Percentiles rank a stretch among this genome's conserved stretches.
Evolutionary conservation across 2,113 vertebrate species (phyloP).

Genomic region (Macquaria ambigua): DNA sequence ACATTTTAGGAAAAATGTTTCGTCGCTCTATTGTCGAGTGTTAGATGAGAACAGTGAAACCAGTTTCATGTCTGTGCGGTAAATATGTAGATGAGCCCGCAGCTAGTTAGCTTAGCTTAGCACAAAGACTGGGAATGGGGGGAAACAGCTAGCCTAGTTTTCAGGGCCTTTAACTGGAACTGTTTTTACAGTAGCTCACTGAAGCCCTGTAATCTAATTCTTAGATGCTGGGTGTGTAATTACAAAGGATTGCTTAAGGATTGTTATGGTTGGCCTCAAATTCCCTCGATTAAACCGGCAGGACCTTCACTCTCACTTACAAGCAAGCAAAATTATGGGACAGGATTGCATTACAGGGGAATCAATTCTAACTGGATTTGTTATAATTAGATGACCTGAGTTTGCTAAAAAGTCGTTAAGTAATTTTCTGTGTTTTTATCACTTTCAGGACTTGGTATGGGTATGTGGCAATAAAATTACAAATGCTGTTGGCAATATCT

Average conservation of each 20-base stretch:
- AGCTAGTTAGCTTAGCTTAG: neutral
- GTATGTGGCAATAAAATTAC: constrained; percentile 17
- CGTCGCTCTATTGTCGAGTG: neutral
- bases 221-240: constrained; percentile 38
- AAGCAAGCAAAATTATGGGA: constrained; percentile 33
- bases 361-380: constrained; percentile 65
- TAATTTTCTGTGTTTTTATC: constrained; percentile 49
- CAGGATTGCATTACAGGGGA: constrained; percentile 49
- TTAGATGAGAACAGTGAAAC: neutral
- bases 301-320: constrained; percentile 33
- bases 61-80: neutral
- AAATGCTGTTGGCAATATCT: constrained; percentile 29
- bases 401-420: constrained; percentile 52
- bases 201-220: constrained; percentile 14
- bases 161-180: neutral
- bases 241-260: constrained; percentile 36
- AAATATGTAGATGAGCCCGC: neutral
- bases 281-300: constrained; percentile 30
- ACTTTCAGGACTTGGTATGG: constrained; percentile 37
- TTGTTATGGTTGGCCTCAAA: constrained; percentile 43
- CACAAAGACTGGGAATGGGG: neutral
- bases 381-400: constrained; percentile 54
- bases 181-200: neutral
- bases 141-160: no score
- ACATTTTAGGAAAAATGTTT: neutral